Conservation (phyloP, 2,797 vertebrate genomes). For the Helicolenus hilgendorfi region DNA sequence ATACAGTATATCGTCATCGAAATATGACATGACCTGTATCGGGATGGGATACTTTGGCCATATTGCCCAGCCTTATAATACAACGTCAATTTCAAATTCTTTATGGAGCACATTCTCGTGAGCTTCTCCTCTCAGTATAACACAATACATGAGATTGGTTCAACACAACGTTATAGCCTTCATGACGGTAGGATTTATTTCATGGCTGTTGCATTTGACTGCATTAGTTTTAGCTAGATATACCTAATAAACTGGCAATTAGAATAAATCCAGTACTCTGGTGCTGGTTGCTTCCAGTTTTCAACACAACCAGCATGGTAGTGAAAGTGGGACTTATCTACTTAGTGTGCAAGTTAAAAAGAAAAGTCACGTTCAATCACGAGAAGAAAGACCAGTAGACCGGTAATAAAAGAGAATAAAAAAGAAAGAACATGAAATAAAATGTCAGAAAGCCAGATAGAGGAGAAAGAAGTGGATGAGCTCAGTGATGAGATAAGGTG, state of each 20-base stretch:
- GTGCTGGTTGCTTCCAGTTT: not conserved
- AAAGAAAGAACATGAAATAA: slow-evolving; percentile 3
- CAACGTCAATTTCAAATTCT: not conserved
- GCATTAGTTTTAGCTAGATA: not conserved
- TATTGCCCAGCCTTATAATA: not conserved
- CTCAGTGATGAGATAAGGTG: slow-evolving; percentile 24
- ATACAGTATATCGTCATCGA: no score
- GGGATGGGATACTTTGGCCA: no score
- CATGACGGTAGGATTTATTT: not conserved
- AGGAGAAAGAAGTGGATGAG: slow-evolving; percentile 4
- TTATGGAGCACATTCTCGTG: not conserved
- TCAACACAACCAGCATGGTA: not conserved
- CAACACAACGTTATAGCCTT: not conserved
- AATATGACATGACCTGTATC: no score
- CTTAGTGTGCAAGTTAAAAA: not conserved
- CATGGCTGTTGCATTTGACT: not conserved
- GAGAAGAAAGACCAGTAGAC: not conserved
- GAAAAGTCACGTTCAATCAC: not conserved
- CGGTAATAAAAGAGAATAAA: not conserved
- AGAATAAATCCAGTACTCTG: not conserved
- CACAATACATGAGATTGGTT: not conserved
- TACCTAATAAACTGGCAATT: not conserved
- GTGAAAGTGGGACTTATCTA: not conserved
- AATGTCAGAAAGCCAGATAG: slow-evolving; percentile 2
- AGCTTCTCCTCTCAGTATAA: not conserved